phyloP scores from a whole-genome alignment of 2,888 invertebrate species.

The Pogonocherus hispidulus region DNA sequence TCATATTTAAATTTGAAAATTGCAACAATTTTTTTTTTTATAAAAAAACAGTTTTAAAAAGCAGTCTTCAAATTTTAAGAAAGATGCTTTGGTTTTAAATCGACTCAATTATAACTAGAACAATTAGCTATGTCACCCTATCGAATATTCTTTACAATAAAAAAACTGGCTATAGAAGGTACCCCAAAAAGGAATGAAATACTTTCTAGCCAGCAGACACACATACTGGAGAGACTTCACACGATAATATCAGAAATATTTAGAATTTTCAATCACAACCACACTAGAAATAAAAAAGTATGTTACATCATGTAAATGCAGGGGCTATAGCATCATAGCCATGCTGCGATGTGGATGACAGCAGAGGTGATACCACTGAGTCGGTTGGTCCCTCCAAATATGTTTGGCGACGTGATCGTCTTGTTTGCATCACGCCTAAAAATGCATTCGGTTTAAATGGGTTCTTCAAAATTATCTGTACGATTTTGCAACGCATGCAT shows the following conservation, averaged over 20 bases:
- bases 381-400: conserved; percentile 51
- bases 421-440: conserved; percentile 73
- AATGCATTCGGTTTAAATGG: neutral
- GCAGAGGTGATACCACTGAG: conserved; percentile 62
- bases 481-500: neutral
- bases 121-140: neutral
- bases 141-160: neutral
- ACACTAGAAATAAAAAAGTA: neutral
- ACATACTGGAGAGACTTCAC: conserved; percentile 2
- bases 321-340: conserved; percentile 66
- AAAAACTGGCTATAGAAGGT: neutral
- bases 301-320: conserved; percentile 37
- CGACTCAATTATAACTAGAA: neutral
- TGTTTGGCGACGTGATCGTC: conserved; percentile 55
- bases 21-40: neutral
- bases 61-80: conserved; percentile 3
- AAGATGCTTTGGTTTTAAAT: conserved; percentile 24
- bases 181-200: neutral
- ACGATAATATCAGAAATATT: conserved; percentile 1
- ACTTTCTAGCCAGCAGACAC: neutral
- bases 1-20: conserved; percentile 4
- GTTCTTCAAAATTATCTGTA: neutral
- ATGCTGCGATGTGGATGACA: conserved; percentile 64
- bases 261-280: conserved; percentile 23
- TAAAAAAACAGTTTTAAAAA: conserved; percentile 12